phyloP scores from a whole-genome alignment of 2,888 invertebrate species.

The Poecilus cupreus region DNA sequence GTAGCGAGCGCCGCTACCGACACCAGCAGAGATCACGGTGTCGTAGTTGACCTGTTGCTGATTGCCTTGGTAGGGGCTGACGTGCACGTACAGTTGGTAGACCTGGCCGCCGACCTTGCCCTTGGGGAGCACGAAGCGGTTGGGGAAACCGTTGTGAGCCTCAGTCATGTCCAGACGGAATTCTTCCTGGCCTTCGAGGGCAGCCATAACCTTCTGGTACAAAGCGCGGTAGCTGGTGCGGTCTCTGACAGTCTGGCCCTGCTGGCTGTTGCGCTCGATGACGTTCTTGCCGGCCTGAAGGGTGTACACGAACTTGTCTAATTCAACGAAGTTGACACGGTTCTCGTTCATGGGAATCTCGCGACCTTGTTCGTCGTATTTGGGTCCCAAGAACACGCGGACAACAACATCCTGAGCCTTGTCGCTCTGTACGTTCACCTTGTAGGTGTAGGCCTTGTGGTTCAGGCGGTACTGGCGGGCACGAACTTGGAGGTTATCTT shows the following conservation, averaged over 20 bases:
- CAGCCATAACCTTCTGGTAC: constrained; percentile 78
- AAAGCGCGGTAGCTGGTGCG: constrained; percentile 79
- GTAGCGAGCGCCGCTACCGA: constrained; percentile 75
- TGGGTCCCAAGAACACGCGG: constrained; percentile 82
- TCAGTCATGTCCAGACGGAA: constrained; percentile 75
- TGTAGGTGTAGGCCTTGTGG: constrained; percentile 80
- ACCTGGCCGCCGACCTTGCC: constrained; percentile 80
- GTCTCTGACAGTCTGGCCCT: constrained; percentile 80
- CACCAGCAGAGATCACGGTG: constrained; percentile 73
- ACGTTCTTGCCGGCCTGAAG: constrained; percentile 80
- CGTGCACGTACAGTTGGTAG: constrained; percentile 74
- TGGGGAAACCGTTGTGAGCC: constrained; percentile 81
- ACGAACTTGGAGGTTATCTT: constrained; percentile 73
- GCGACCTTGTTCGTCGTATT: constrained; percentile 77
- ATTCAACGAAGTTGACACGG: constrained; percentile 77
- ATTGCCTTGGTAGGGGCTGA: constrained; percentile 69
- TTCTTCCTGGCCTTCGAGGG: constrained; percentile 74
- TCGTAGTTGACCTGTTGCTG: constrained; percentile 69
- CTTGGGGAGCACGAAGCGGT: constrained; percentile 82
- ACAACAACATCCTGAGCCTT: constrained; percentile 76
- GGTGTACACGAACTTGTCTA: constrained; percentile 78
- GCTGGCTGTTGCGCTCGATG: constrained; percentile 80
- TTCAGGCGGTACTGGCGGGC: constrained; percentile 81
- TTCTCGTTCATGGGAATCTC: constrained; percentile 75
- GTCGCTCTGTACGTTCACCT: constrained; percentile 77